Evolutionary conservation across 1,140 invertebrate genomes (phyloP), one percentile per base, ranked within the genome.

Genomic region (Magallana gigas): DNA sequence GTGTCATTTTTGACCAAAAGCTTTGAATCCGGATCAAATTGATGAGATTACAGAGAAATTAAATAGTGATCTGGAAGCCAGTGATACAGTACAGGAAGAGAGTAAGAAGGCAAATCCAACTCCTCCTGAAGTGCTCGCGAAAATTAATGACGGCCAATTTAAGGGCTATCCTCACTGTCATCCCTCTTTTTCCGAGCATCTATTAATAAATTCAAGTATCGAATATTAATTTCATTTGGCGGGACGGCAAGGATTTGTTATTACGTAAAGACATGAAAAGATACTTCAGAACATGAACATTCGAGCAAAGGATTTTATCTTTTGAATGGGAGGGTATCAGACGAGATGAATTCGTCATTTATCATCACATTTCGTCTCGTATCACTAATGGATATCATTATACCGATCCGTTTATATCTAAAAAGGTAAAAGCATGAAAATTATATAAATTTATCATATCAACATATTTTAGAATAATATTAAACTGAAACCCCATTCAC

Each of bases 21-120:
- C 68, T 76, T 76, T 76, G 68, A 76, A 76, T 76, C 68, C 23
- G 29, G 68, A 76, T 76, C 68, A 76, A 76, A 76, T 76, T 76
- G 68, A 76, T 76, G 68, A 76, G 68, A 76, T 76, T 76, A 29
- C 68, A 29, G 68, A 76, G 68, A 76, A 76, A 76, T 76, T 76
- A 76, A 76, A 76, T 29, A 29, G 68, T 76, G 68, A 76, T 76
- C 68, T 76, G 68, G 68, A 23, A 9, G 18, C 8, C 4, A 29
- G 68, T 76, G 68, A 76, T 76, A 76, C 68, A 29, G 8, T 76
- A 76, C 68, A 76, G 68, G 36, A 12, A 76, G 68, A 23, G 8
- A 8, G 68, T 29, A 12, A 76, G 68, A 76, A 29, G 23, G 68
- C 18, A 29, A 29, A 76, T 76, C 68, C 68, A 12, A 29, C 23